Conservation (phyloP, 1,140 invertebrate species). For the Lepeophtheirus salmonis region DNA sequence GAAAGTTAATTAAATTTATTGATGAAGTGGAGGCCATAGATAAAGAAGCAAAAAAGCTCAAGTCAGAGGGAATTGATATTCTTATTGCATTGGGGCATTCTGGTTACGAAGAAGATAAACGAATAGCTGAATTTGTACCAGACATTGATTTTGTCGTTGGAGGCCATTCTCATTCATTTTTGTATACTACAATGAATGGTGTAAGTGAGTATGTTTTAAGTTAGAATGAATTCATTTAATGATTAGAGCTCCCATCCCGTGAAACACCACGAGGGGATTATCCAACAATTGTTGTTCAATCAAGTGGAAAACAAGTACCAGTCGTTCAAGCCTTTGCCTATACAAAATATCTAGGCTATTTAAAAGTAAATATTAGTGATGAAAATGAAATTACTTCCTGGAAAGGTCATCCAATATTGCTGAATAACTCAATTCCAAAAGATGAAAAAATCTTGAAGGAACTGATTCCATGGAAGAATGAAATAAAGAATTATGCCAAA, state of each 20-base stretch:
- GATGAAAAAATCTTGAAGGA: conserved; percentile 43
- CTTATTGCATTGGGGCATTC: conserved; percentile 31
- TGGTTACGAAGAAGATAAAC: conserved; percentile 26
- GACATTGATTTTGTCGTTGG: conserved; percentile 31
- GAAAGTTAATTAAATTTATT: conserved; percentile 42
- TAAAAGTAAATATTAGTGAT: conserved; percentile 48
- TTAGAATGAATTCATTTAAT: no score
- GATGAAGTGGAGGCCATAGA: conserved; percentile 51
- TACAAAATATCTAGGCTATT: conserved; percentile 71
- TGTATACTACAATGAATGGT: conserved; percentile 21
- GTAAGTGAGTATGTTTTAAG: no score
- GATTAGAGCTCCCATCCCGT: conserved; percentile 35
- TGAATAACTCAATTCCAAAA: conserved; percentile 35
- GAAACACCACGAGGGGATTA: conserved; percentile 51
- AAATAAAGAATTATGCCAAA: conserved; percentile 35
- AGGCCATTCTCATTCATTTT: conserved; percentile 31
- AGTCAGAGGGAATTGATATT: conserved; percentile 28
- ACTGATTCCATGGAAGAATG: conserved; percentile 38
- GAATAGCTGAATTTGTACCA: conserved; percentile 28
- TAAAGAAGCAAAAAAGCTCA: conserved; percentile 40
- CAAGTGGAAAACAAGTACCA: conserved; percentile 43
- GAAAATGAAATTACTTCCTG: conserved; percentile 48
- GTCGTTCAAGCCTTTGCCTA: conserved; percentile 79
- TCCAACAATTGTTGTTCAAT: conserved; percentile 49
- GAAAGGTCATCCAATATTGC: conserved; percentile 56